Evolutionary conservation across 2,113 vertebrate genomes (phyloP).

Genomic region (Corythaeola cristata): DNA sequence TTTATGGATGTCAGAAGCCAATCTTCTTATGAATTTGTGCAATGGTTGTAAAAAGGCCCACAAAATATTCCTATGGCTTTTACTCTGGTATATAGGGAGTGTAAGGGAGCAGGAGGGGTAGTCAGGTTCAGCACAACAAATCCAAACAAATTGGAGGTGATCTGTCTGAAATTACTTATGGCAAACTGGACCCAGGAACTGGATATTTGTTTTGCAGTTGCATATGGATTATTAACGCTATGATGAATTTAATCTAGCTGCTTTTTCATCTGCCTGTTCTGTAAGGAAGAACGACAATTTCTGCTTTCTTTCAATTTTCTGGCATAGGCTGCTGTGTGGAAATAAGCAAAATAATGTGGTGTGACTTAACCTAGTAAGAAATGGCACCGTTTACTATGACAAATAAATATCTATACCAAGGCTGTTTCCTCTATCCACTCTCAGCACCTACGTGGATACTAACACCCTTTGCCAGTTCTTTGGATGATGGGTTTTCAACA

Average conservation of each 20-base stretch:
- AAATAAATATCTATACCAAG: not conserved
- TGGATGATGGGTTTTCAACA: not conserved
- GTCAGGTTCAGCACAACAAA: not conserved
- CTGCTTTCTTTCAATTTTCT: not conserved
- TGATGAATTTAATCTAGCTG: not conserved
- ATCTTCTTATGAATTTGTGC: not conserved
- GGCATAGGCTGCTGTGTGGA: not conserved
- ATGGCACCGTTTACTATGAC: not conserved
- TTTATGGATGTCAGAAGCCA: not conserved
- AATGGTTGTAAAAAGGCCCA: not conserved
- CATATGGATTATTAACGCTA: not conserved
- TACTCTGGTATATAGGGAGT: not conserved
- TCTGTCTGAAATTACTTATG: not conserved
- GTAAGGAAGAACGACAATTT: not conserved
- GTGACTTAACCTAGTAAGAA: not conserved
- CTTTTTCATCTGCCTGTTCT: not conserved
- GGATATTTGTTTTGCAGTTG: not conserved
- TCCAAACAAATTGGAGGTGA: not conserved
- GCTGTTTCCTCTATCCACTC: not conserved
- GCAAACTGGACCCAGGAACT: not conserved
- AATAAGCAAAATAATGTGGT: not conserved
- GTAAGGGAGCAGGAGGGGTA: fast-evolving
- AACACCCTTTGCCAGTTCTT: not conserved
- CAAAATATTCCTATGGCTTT: not conserved
- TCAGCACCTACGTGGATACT: not conserved